Evolutionary conservation across 2,888 invertebrate genomes (phyloP).

Genomic region (Pachydiplax longipennis): DNA sequence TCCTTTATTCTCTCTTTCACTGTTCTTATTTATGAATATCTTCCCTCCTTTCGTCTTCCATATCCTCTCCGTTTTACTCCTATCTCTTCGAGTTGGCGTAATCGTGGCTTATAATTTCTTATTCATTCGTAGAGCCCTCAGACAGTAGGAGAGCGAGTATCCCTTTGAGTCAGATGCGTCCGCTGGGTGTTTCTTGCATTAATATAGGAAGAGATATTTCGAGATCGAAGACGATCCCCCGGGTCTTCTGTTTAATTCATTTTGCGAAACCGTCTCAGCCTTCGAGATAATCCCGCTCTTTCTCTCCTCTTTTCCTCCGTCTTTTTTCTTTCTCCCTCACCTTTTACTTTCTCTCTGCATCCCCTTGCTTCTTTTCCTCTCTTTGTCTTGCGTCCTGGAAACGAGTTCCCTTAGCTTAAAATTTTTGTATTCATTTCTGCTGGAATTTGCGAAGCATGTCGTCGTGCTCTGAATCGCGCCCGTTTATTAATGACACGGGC

Average conservation of each 20-base stretch:
- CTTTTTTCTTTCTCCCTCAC: too few species aligned
- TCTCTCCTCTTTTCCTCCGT: neutral
- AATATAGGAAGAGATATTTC: slow-evolving; percentile 52
- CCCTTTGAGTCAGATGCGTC: slow-evolving; percentile 51
- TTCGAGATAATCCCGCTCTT: neutral
- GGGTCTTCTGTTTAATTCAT: too few species aligned
- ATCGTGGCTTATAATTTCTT: too few species aligned
- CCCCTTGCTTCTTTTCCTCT: neutral
- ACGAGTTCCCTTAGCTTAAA: neutral
- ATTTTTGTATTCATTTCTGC: neutral
- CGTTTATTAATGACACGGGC: neutral
- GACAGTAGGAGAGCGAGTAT: too few species aligned
- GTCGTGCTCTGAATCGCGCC: slow-evolving; percentile 16
- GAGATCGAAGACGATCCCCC: neutral
- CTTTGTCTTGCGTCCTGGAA: neutral
- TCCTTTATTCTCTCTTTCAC: neutral
- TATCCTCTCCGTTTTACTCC: slow-evolving; percentile 27
- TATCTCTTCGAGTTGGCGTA: too few species aligned
- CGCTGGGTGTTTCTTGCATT: slow-evolving; percentile 51
- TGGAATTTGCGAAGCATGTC: slow-evolving; percentile 5
- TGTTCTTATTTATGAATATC: neutral
- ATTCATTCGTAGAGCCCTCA: too few species aligned
- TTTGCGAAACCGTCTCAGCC: too few species aligned
- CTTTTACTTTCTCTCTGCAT: neutral
- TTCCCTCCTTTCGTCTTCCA: neutral